Conservation (phyloP, 2,113 vertebrate genomes). For the Microtus pennsylvanicus region DNA sequence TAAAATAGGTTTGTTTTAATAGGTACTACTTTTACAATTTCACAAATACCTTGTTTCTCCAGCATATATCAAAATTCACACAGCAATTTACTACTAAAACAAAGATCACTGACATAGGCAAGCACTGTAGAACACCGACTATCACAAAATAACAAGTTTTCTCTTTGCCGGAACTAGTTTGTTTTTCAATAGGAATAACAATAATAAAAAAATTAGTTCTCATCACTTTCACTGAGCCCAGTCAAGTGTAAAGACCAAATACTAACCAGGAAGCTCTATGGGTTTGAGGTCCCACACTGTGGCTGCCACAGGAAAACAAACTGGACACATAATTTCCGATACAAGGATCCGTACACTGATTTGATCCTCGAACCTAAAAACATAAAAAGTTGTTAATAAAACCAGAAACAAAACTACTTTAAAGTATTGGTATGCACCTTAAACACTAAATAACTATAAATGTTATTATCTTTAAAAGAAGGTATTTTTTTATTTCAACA, state of each 20-base stretch:
- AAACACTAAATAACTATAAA: slow-evolving; percentile 21
- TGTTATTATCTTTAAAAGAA: slow-evolving; percentile 50
- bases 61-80: background rate
- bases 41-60: background rate
- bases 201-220: background rate
- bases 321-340: slow-evolving; percentile 81
- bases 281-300: slow-evolving; percentile 81
- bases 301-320: slow-evolving; percentile 73
- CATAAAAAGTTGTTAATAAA: slow-evolving; percentile 67
- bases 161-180: slow-evolving; percentile 2
- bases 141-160: slow-evolving; percentile 31
- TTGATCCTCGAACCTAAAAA: slow-evolving; percentile 86
- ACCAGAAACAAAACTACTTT: slow-evolving; percentile 58
- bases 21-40: background rate
- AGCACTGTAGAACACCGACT: background rate
- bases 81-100: slow-evolving; percentile 41
- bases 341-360: slow-evolving; percentile 81
- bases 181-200: slow-evolving; percentile 33
- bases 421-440: slow-evolving; percentile 21
- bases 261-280: slow-evolving; percentile 86
- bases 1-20: background rate
- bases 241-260: slow-evolving; percentile 49
- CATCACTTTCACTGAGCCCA: background rate
- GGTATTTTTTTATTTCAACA: slow-evolving; percentile 75
- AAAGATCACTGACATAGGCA: background rate